Base-by-base conservation (phyloP, 2,888 invertebrate genomes). In the Chorisops tibialis region DNA sequence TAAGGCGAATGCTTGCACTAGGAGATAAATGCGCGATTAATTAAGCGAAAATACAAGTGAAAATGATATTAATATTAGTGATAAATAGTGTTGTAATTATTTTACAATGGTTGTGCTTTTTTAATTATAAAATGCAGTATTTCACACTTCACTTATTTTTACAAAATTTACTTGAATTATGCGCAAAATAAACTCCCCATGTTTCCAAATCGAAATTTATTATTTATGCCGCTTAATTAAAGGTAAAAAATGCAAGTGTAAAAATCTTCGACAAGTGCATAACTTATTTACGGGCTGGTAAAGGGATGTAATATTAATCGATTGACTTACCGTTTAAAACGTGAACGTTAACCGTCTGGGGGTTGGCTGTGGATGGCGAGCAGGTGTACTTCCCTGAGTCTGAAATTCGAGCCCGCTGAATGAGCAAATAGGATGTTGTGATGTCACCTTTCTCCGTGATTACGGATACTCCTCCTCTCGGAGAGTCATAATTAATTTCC, bases 401-500 rank as follows among this genome's bases (percentile, higher is more conserved):
- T 2, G 88, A 83, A 38, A 85, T 83, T 70, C 82, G 84, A 35
- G 91, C 91, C 71, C 86, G 82, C 78, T 91, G 91, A 68, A 91
- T 89, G 69, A 92, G 81, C 66, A 92, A 82, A 75, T 90, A 91
- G 59, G 91, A 91, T 61, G 91, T 91, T 58, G 92, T 92, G 69
- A 90, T 88, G 78, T 91, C 90, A 19, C 91, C 91, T 76, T 92
- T 93, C 80, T 92, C 92, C 45, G 91, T 92, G 76, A 92, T 91
- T 62, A 92, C 91, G 59, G 89, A 89, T 49, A 93, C 91, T 3
- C 92, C 92, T 6, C 92, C 92, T 61, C 92, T 82, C 3, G 91
- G 89, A 18, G 91, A 91, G 79, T 92, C 92, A 79, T 92, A 93
- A 81, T 91, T 92, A 72, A 93, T 92, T 79, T 91, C 91, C 91